A percentile compares a stretch with the other conserved stretches of the same genome.
Conservation (phyloP, 2,113 vertebrate species). For the Cricetomys ansorgei region DNA sequence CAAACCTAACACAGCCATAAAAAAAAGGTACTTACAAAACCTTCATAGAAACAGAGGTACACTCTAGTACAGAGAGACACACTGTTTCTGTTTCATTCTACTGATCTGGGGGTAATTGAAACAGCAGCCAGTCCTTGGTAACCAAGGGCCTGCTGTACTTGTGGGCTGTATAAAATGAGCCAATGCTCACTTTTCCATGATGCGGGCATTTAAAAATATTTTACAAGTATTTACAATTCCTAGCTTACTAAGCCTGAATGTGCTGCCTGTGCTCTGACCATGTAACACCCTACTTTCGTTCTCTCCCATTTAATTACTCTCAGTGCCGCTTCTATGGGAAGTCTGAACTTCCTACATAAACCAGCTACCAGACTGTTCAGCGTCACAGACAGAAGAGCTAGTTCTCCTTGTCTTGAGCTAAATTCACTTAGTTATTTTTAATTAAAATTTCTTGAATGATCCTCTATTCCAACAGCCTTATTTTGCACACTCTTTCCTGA, state of each 20-base stretch:
- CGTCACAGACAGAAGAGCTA: background rate
- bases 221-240: background rate
- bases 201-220: background rate
- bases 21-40: background rate
- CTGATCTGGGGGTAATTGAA: background rate
- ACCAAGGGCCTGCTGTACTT: background rate
- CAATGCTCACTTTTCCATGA: background rate
- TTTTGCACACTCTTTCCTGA: background rate
- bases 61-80: background rate
- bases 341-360: background rate
- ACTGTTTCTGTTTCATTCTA: background rate
- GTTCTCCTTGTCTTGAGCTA: background rate
- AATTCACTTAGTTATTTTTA: background rate
- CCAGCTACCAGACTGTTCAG: background rate
- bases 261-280: background rate
- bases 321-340: background rate
- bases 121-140: background rate
- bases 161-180: background rate
- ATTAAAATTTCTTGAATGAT: slow-evolving; percentile 23
- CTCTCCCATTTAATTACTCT: background rate
- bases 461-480: slow-evolving; percentile 31
- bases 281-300: background rate
- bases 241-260: background rate
- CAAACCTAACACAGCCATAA: background rate
- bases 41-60: background rate